A percentile compares a stretch with the other conserved stretches of the same genome.
Evolutionary conservation across 2,888 invertebrate species (phyloP).

Genomic region (Onchidella celtica): DNA sequence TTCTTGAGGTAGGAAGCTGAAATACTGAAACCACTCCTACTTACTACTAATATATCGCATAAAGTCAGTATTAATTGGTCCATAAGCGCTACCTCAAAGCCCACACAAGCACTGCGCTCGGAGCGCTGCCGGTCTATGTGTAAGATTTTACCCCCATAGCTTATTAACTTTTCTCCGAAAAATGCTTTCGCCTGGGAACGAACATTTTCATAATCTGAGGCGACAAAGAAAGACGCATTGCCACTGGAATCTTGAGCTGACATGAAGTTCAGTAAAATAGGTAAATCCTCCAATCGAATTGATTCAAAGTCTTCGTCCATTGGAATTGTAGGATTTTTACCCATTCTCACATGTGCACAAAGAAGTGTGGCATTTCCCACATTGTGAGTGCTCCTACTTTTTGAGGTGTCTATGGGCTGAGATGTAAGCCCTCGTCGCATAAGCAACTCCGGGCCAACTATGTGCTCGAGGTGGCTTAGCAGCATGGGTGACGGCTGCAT

Average conservation of each 20-base stretch:
- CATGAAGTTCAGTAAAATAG: constrained; percentile 16
- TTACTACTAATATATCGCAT: constrained; percentile 50
- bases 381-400: background rate
- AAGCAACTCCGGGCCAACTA: constrained; percentile 30
- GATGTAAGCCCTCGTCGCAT: constrained; percentile 4
- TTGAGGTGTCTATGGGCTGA: background rate
- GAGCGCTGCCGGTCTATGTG: constrained; percentile 50
- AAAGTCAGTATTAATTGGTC: constrained; percentile 50
- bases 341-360: constrained; percentile 56
- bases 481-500: constrained; percentile 44
- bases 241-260: constrained; percentile 1
- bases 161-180: constrained; percentile 28
- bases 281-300: constrained; percentile 19
- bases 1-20: constrained; percentile 47
- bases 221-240: constrained; percentile 34
- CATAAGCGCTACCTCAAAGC: constrained; percentile 48
- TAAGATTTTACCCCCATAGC: constrained; percentile 47
- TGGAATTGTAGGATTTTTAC: constrained; percentile 53
- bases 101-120: constrained; percentile 23
- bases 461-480: constrained; percentile 1
- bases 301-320: constrained; percentile 36
- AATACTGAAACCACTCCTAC: constrained; percentile 54
- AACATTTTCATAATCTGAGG: constrained; percentile 43
- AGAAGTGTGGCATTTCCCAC: constrained; percentile 34
- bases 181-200: constrained; percentile 5